A percentile compares a stretch with the other conserved stretches of the same genome.
phyloP scores from a whole-genome alignment of 2,113 vertebrate species.

The Sebastes schlegelii region DNA sequence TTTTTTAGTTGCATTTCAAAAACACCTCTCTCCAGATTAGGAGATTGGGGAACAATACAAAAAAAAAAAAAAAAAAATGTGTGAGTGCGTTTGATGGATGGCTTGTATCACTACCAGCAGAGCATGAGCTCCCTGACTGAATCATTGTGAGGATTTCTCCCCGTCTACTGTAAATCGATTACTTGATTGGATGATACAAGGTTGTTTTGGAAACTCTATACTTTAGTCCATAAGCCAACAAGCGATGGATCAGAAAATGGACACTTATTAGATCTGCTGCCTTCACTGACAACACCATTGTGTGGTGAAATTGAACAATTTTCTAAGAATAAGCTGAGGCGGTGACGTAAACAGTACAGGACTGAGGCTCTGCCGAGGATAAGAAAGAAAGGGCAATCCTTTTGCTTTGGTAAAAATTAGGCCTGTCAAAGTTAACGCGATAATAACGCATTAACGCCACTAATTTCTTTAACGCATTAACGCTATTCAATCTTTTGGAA shows the following conservation, averaged over 20 bases:
- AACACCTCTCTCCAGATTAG: neutral
- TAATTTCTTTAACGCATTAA: too few species aligned
- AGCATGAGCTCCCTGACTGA: conserved; percentile 26
- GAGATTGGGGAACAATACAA: neutral
- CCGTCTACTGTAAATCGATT: conserved; percentile 50
- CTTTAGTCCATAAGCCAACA: conserved; percentile 25
- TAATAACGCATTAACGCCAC: too few species aligned
- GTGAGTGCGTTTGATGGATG: conserved; percentile 27
- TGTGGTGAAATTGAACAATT: neutral
- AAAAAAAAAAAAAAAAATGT: too few species aligned
- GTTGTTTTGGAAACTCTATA: conserved; percentile 62
- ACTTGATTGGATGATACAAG: conserved; percentile 39
- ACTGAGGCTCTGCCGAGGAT: neutral
- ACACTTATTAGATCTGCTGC: conserved; percentile 48
- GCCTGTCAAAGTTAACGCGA: too few species aligned
- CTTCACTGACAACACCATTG: neutral
- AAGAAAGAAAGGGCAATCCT: neutral
- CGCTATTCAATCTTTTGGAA: too few species aligned
- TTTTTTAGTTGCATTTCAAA: neutral
- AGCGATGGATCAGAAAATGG: conserved; percentile 33
- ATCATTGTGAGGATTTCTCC: conserved; percentile 17
- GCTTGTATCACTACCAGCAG: conserved; percentile 17
- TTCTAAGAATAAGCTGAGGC: neutral
- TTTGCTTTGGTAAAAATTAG: neutral
- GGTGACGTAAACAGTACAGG: neutral